phyloP scores from a whole-genome alignment of 2,888 invertebrate species.

The Eupithecia inturbata region DNA sequence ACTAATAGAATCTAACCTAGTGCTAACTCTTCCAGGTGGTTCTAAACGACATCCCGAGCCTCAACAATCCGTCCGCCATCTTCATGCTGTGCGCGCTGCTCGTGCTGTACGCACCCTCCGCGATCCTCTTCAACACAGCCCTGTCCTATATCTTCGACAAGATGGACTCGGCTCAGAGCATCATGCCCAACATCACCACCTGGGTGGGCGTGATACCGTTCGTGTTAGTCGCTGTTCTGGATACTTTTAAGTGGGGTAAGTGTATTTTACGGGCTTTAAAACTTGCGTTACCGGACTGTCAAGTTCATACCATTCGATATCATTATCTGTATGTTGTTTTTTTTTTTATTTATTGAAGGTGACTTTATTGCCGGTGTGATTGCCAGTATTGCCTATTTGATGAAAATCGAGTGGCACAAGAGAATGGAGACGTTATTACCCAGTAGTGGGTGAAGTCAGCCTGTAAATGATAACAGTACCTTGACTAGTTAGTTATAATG shows the following conservation, averaged over 20 bases:
- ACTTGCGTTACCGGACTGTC: too few species aligned
- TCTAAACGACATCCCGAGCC: constrained; percentile 88
- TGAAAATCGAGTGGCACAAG: too few species aligned
- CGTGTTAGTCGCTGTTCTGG: constrained; percentile 87
- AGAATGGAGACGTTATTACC: too few species aligned
- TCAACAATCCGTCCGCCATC: constrained; percentile 88
- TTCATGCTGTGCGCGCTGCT: constrained; percentile 87
- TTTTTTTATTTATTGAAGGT: too few species aligned
- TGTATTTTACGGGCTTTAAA: not conserved
- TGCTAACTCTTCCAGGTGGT: constrained; percentile 82
- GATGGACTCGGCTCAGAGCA: constrained; percentile 92
- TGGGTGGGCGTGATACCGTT: constrained; percentile 91
- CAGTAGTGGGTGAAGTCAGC: too few species aligned
- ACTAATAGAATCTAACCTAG: too few species aligned
- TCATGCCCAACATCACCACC: constrained; percentile 90
- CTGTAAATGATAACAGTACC: too few species aligned
- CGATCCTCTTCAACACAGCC: constrained; percentile 90
- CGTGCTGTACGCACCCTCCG: constrained; percentile 89
- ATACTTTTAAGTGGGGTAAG: constrained; percentile 89
- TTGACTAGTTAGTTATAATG: too few species aligned
- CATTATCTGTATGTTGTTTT: too few species aligned
- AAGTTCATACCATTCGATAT: too few species aligned
- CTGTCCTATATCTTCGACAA: constrained; percentile 92
- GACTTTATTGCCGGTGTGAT: too few species aligned
- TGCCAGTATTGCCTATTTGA: too few species aligned